Percentiles rank a stretch among this genome's conserved stretches.
Conservation (phyloP, 2,113 vertebrate species). For the Anas platyrhynchos region DNA sequence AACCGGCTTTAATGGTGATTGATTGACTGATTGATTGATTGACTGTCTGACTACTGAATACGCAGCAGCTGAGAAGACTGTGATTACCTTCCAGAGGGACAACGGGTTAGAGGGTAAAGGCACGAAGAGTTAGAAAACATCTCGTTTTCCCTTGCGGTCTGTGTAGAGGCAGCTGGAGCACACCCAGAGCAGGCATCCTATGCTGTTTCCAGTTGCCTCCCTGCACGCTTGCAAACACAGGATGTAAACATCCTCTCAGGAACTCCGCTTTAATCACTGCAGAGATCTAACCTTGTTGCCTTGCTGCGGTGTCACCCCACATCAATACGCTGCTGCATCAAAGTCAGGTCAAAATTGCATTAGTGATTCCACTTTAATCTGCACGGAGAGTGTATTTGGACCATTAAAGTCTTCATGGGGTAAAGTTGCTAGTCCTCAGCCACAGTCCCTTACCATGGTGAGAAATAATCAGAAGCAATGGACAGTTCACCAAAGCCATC, state of each 20-base stretch:
- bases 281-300: slow-evolving; percentile 23
- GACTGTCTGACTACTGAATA: background rate
- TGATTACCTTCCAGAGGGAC: background rate
- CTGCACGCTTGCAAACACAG: too few relatives aligned
- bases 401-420: background rate
- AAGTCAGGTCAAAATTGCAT: slow-evolving; percentile 29
- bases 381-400: background rate
- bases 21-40: background rate
- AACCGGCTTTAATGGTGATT: background rate
- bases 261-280: background rate
- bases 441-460: background rate
- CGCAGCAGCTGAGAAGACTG: background rate
- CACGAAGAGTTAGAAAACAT: too few relatives aligned
- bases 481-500: background rate
- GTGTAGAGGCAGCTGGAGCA: background rate
- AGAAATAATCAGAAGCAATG: background rate
- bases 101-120: background rate
- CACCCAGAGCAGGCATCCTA: background rate
- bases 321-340: slow-evolving; percentile 15
- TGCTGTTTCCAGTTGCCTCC: background rate
- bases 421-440: background rate
- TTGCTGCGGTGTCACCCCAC: background rate
- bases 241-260: background rate
- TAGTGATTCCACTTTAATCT: slow-evolving; percentile 22
- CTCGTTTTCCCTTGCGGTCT: background rate